phyloP scores from a whole-genome alignment of 2,888 invertebrate species.

The Lampropteryx suffumata region DNA sequence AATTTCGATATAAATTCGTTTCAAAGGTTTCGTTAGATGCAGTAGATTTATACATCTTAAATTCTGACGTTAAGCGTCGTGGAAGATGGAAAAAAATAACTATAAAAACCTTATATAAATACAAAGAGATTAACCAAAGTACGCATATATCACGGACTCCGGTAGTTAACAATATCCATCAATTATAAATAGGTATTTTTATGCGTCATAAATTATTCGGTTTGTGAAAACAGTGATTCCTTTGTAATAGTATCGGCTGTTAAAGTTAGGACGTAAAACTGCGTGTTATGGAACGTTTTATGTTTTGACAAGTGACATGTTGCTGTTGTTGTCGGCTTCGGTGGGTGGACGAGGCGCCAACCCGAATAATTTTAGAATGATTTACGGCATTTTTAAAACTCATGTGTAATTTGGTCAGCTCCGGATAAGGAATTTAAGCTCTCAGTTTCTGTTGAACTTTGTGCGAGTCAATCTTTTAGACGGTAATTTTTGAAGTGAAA shows the following conservation, averaged over 20 bases:
- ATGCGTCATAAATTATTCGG: slow-evolving; percentile 67
- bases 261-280: slow-evolving; percentile 71
- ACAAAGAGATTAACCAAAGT: slow-evolving; percentile 33
- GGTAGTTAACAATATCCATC: slow-evolving; percentile 61
- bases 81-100: slow-evolving; percentile 34
- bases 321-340: slow-evolving; percentile 37
- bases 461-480: background rate
- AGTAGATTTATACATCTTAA: slow-evolving; percentile 33
- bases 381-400: slow-evolving; percentile 54
- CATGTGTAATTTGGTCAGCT: slow-evolving; percentile 22
- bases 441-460: background rate
- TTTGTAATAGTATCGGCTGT: slow-evolving; percentile 80
- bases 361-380: slow-evolving; percentile 71
- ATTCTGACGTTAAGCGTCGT: slow-evolving; percentile 32
- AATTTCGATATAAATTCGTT: slow-evolving; percentile 30
- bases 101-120: slow-evolving; percentile 33
- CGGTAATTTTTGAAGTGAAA: background rate
- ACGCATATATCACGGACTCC: slow-evolving; percentile 54
- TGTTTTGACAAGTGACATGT: slow-evolving; percentile 42
- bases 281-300: slow-evolving; percentile 46
- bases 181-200: slow-evolving; percentile 43
- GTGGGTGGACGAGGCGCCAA: slow-evolving; percentile 45
- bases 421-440: slow-evolving; percentile 9
- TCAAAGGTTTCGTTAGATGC: slow-evolving; percentile 31
- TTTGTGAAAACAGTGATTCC: slow-evolving; percentile 77